Evolutionary conservation across 2,113 vertebrate genomes (phyloP), one percentile per base, ranked within the genome.

Genomic region (Caranx melampygus): DNA sequence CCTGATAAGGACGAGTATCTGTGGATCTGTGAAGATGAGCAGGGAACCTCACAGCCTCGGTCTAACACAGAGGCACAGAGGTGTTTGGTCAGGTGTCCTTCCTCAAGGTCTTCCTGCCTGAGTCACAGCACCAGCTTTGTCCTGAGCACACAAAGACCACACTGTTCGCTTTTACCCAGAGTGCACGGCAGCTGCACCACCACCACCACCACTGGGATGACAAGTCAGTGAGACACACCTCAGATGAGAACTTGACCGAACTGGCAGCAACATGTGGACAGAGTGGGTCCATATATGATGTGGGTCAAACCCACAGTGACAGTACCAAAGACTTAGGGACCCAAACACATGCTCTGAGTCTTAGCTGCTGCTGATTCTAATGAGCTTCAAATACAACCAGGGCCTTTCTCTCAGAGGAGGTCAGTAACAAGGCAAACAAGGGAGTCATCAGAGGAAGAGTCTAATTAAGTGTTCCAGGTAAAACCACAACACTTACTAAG

Each of bases 71-170:
- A 37, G 73, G 26, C 54, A 42, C 9, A 34, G 85, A 72, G 75
- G 75, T 62, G 74, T 79, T 54, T 37, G 64, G 62, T 93, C 87
- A 87, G 84, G 91, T 92, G 89, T 91, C 91, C 89, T 89, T 88
- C 82, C 61, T 55, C 86, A 54, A 84, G 74, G 85, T 90, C 72
- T 52, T 66, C 37, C 72, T 40, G 67, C 60, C 47, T 10, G 80
- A 72, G 42, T 85, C 86, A 95, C 93, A 94, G 93, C 89, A 58
- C 75, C 84, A 74, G 87, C 92, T 94, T 94, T 94, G 93, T 95
- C 71, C 86, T 3, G 42, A 69, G 81, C 0, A 6, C 20, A 95
- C 94, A 95, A 94, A 93, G 94, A 78, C 40, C 55, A 20, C 89
- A 61, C 69, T 95, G 94, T 93, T 90, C 85, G 9, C 26, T 26